Evolutionary conservation across 2,797 vertebrate species (phyloP).

Genomic region (Cercopithecus hamlyni): DNA sequence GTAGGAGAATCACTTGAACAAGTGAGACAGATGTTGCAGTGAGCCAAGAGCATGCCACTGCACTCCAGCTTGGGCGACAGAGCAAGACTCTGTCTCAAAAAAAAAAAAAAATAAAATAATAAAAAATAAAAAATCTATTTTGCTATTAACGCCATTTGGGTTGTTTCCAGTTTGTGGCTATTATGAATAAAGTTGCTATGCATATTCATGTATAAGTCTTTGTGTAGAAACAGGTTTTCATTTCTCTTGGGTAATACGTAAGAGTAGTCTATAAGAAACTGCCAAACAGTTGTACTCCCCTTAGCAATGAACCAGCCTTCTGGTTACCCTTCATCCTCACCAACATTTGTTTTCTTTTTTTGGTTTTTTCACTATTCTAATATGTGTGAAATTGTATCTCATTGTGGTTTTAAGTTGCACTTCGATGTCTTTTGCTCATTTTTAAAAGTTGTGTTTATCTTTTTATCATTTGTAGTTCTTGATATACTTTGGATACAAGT

Average conservation of each 20-base stretch:
- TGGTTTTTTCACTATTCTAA: not conserved
- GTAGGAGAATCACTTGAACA: no score
- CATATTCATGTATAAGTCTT: not conserved
- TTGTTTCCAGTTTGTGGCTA: not conserved
- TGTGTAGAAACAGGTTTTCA: not conserved
- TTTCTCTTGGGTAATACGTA: not conserved
- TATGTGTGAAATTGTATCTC: not conserved
- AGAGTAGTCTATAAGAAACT: not conserved
- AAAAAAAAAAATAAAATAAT: no score
- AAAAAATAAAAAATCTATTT: not conserved
- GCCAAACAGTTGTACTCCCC: not conserved
- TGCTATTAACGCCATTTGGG: not conserved
- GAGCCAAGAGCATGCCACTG: no score
- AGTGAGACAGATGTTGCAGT: no score
- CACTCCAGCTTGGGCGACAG: no score
- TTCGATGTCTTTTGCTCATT: not conserved
- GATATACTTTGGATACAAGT: not conserved
- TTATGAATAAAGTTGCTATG: not conserved
- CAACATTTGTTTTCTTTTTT: not conserved
- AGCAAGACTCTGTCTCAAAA: no score
- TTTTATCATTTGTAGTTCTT: not conserved
- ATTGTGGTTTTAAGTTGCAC: not conserved
- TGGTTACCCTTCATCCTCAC: accelerated
- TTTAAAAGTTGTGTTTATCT: not conserved
- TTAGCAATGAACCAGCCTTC: accelerated